Evolutionary conservation across 1,140 invertebrate species (phyloP).

Genomic region (Drosophila varians): DNA sequence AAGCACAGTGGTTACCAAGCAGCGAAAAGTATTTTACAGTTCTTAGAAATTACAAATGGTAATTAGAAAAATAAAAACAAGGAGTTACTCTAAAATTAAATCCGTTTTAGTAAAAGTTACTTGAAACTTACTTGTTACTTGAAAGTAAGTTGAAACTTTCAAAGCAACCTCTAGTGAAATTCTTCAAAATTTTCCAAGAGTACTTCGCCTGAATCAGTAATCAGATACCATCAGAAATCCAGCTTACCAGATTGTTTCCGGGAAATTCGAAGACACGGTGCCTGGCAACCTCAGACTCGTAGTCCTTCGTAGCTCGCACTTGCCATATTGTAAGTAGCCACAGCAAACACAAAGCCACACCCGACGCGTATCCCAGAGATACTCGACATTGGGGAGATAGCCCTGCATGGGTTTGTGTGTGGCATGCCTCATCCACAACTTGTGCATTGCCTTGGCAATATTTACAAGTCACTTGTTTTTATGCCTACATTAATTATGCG

Average conservation of each 20-base stretch:
- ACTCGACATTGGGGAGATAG: constrained; percentile 21
- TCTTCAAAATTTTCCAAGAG: not conserved
- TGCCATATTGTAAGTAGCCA: constrained; percentile 71
- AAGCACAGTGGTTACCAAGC: constrained; percentile 17
- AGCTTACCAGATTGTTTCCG: not conserved
- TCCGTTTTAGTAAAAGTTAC: no score
- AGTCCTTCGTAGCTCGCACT: constrained; percentile 31
- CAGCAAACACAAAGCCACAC: constrained; percentile 29
- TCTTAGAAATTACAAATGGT: not conserved
- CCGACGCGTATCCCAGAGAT: constrained; percentile 23
- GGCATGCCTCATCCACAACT: constrained; percentile 1
- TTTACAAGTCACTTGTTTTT: constrained; percentile 82
- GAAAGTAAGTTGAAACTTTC: no score
- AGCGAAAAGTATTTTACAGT: not conserved
- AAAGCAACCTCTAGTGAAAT: not conserved
- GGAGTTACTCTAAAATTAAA: no score
- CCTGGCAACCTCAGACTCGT: constrained; percentile 18
- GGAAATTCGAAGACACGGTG: not conserved
- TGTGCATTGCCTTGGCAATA: constrained; percentile 71
- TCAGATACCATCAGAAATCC: not conserved
- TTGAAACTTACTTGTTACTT: no score
- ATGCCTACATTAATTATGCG: constrained; percentile 82
- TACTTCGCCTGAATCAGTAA: not conserved
- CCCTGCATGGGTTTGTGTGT: constrained; percentile 2
- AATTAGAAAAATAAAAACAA: no score